Conservation (phyloP, 2,888 invertebrate genomes). For the Pasiphila rectangulata region DNA sequence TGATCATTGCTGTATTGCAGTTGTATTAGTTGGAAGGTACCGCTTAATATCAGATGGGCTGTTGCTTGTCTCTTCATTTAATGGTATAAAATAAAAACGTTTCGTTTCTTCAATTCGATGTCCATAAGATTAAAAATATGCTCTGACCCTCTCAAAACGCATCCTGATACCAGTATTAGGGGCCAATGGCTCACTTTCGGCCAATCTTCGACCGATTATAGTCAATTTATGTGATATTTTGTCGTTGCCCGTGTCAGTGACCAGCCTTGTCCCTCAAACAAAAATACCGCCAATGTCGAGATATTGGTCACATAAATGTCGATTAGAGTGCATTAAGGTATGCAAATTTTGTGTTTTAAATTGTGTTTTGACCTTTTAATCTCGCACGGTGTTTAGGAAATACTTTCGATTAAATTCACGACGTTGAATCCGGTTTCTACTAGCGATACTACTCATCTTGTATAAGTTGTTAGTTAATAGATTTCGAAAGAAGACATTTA, state of each 20-base stretch:
- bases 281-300: conserved; percentile 1
- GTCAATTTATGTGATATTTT: neutral
- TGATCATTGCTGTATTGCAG: too few relatives aligned
- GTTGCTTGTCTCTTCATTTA: too few relatives aligned
- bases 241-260: neutral
- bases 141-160: neutral
- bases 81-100: too few relatives aligned
- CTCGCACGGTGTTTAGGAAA: neutral
- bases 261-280: conserved; percentile 1
- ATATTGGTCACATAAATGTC: neutral
- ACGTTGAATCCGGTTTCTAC: conserved; percentile 3
- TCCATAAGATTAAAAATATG: neutral
- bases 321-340: neutral
- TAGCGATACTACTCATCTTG: neutral
- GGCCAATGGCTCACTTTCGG: conserved; percentile 1
- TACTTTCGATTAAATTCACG: too few relatives aligned
- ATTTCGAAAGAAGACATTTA: conserved; percentile 10
- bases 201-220: neutral
- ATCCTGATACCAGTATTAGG: conserved; percentile 5
- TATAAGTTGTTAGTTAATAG: neutral
- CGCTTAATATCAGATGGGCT: too few relatives aligned
- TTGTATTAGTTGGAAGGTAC: too few relatives aligned
- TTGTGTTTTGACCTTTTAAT: neutral
- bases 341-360: neutral
- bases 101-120: neutral